Evolutionary conservation across 2,797 vertebrate genomes (phyloP), one percentile per base, ranked within the genome.

Genomic region (Steatocranus sp.): DNA sequence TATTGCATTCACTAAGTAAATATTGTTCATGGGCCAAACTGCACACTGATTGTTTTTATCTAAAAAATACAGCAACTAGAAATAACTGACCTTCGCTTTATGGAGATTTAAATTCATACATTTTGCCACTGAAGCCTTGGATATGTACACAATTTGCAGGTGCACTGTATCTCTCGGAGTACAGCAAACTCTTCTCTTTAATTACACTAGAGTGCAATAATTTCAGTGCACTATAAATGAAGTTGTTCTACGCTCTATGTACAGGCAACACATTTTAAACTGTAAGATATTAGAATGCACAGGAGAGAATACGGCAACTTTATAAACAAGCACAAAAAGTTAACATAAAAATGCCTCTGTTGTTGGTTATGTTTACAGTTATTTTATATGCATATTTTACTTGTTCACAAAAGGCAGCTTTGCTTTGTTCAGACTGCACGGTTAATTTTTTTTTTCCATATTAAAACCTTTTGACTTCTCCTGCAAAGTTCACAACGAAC

Each of bases 391-490:
- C 81, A 91, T 91, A 84, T 83, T 87, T 86, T 76, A 20, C 63
- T 85, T 61, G 78, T 86, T 89, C n/a, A 74, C 18, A 18, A 90
- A 93, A 92, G 83, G 93, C 89, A 91, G 90, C 88, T 84, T 61
- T 82, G 80, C 75, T 90, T 87, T 79, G 82, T 93, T 93, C 48
- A 7, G 80, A 81, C 82, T 92, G 83, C 82, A 83, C 78, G 25
- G 36, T 53, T 91, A 82, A 87, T 89, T 27, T 27, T 84, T 61
- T 50, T 46, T 56, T 17, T 68, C 85, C 53, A 23, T 75, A 75
- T 83, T 88, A 90, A 91, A 94, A 95, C 78, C 76, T 58, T 83
- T 85, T 78, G 63, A 89, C 78, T 88, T 89, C 63, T 84, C 86
- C 84, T 83, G 85, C 75, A 84, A 84, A 81, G 86, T 82, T 91